phyloP scores from a whole-genome alignment of 1,140 invertebrate species.

The Mamestra configurata region DNA sequence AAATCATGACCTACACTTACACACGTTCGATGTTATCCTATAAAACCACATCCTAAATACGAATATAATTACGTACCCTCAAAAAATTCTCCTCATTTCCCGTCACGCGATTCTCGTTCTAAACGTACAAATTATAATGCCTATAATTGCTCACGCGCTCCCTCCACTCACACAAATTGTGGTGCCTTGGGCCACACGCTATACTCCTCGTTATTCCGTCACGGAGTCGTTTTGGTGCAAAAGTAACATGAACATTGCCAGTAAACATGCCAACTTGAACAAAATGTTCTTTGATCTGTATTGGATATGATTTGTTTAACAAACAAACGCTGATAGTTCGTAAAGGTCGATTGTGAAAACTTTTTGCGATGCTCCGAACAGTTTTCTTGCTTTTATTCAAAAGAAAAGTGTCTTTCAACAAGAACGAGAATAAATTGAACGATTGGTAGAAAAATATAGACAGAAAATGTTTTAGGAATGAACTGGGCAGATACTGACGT shows the following conservation, averaged over 20 bases:
- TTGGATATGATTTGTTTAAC: slow-evolving; percentile 36
- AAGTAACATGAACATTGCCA: slow-evolving; percentile 42
- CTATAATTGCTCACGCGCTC: slow-evolving; percentile 40
- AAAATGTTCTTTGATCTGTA: slow-evolving; percentile 35
- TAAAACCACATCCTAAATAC: slow-evolving; percentile 40
- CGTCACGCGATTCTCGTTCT: slow-evolving; percentile 41
- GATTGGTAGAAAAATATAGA: neutral
- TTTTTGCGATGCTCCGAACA: neutral
- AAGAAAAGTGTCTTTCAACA: neutral
- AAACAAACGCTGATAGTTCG: slow-evolving; percentile 20
- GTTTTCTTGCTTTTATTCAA: neutral
- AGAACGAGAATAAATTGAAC: neutral
- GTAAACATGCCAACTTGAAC: slow-evolving; percentile 32
- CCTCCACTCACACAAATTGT: slow-evolving; percentile 44
- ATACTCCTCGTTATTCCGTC: slow-evolving; percentile 30
- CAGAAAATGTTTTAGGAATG: neutral
- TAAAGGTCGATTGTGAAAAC: slow-evolving; percentile 4
- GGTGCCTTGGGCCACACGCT: slow-evolving; percentile 3
- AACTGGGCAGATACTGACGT: neutral
- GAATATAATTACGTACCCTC: slow-evolving; percentile 40
- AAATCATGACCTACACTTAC: slow-evolving; percentile 26
- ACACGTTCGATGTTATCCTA: slow-evolving; percentile 36
- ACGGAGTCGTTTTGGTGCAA: slow-evolving; percentile 36
- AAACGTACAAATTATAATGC: slow-evolving; percentile 43
- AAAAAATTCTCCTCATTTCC: slow-evolving; percentile 42